phyloP scores from a whole-genome alignment of 2,113 vertebrate genomes.

The Mobula birostris region DNA sequence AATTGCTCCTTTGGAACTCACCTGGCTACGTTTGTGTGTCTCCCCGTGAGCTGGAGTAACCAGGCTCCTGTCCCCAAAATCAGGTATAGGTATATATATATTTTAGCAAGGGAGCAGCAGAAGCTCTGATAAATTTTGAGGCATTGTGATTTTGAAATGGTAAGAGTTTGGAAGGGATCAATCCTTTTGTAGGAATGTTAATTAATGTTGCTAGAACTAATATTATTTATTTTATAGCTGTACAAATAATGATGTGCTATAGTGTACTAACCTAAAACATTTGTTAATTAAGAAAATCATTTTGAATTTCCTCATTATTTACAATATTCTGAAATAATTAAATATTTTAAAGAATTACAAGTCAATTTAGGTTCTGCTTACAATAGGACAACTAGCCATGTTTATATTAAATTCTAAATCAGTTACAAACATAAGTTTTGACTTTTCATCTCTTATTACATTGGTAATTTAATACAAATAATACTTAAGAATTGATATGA shows the following conservation, averaged over 20 bases:
- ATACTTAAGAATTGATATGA: no score
- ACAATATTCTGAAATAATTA: neutral
- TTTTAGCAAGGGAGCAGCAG: neutral
- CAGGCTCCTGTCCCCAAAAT: neutral
- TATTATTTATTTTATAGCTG: neutral
- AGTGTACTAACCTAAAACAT: neutral
- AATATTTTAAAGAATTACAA: neutral
- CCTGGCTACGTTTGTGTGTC: neutral
- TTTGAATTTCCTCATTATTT: neutral
- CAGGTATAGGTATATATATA: neutral
- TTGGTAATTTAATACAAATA: neutral
- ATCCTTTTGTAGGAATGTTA: neutral
- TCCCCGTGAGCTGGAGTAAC: neutral
- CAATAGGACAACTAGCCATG: neutral
- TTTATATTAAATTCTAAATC: neutral
- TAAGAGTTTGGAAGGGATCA: neutral
- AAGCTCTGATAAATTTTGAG: neutral
- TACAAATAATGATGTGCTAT: neutral
- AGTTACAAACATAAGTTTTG: neutral
- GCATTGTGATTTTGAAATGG: neutral
- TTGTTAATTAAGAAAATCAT: neutral
- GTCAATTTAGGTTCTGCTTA: neutral
- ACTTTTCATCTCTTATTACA: neutral
- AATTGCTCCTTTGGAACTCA: neutral
- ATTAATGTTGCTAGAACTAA: neutral